Base-by-base conservation (phyloP, 64 coral and sea anemone genomes). In the Cladopsammia gracilis region DNA sequence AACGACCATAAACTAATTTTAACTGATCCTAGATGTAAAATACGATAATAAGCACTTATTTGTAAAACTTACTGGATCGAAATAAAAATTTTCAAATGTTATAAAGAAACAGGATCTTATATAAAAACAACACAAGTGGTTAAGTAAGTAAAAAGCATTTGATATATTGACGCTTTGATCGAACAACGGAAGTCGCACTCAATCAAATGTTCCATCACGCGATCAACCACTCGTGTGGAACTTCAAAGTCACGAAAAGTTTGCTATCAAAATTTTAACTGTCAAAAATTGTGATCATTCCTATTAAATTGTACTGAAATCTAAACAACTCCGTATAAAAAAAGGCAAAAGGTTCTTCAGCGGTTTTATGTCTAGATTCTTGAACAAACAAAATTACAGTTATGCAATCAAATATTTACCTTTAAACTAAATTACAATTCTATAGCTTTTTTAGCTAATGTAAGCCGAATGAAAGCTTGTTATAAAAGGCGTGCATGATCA, bases 241-340 rank as follows among this genome's bases (percentile, higher is more conserved):
- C 61, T 50, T 26, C 18, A 10, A 84, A 84, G 80, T 84, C 80
- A 84, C 80, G 80, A 84, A 84, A 45, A 34, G 12, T 62, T 67
- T 13, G 10, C 62, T 5, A 67, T 25, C 25, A 5, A 13, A 34
- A 24, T 84, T 9, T 15, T 50, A 23, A 84, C 46, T 66, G 19
- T 5, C 3, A 83, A 68, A 49, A 16, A 18, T 67, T 42, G 6
- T 16, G 24, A 84, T 47, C 7, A 24, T 67, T 50, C 3, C 19
- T 7, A 13, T 25, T 84, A 67, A 84, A 75, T 19, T 7, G 0
- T 3, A 25, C 20, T n/a, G 10, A 49, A 84, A 49, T 24, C 61
- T 24, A 67, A 84, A 68, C 1, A 9, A 52, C 44, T 24, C 11
- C 45, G 13, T 48, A 3, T n/a, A n/a, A n/a, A 22, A 50, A 68